A percentile compares a stretch with the other conserved stretches of the same genome.
These are phyloP conservation scores for Liodrosophila aerea DNA, from an alignment of 2,888 invertebrate genomes.

Conservation along the genomic window DNA sequence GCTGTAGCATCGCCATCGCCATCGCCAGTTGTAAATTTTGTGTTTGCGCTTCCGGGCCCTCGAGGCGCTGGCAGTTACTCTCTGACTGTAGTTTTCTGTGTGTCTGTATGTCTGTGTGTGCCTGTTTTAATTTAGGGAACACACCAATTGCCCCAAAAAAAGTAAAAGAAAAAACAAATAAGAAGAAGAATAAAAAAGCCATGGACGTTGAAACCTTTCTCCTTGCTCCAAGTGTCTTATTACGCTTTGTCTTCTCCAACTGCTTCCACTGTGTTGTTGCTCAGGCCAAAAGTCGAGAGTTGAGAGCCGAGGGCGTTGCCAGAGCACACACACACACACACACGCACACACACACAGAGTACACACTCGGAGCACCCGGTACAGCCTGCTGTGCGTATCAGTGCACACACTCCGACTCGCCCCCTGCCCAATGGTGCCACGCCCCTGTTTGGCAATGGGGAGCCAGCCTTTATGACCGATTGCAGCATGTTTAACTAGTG, in stretches of 20 bases:
- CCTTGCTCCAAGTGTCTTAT: conserved; percentile 58
- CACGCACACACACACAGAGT: too few species aligned
- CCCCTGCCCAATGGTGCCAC: conserved; percentile 9
- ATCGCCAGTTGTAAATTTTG: conserved; percentile 57
- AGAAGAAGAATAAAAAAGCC: background rate
- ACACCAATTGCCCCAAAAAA: conserved; percentile 56
- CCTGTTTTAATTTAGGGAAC: conserved; percentile 69
- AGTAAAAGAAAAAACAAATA: conserved; percentile 8
- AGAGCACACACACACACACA: conserved; percentile 16
- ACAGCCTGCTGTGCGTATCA: conserved; percentile 50
- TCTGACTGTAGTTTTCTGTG: conserved; percentile 1
- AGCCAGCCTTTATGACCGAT: conserved; percentile 11
- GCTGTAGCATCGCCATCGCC: conserved; percentile 23
- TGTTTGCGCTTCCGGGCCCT: conserved; percentile 51
- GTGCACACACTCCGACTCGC: conserved; percentile 26
- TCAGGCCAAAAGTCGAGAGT: conserved; percentile 25
- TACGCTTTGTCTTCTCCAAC: conserved; percentile 30
- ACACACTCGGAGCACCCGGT: too few species aligned
- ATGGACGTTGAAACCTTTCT: conserved; percentile 41
- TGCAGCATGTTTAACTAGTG: conserved; percentile 33
- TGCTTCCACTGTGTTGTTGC: background rate
- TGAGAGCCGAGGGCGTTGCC: conserved; percentile 29
- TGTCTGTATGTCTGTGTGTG: conserved; percentile 24
- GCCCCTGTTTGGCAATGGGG: conserved; percentile 1
- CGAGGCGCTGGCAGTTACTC: conserved; percentile 22